Percentiles rank a stretch among this genome's conserved stretches.
These are phyloP conservation scores for Trissolcus japonicus DNA, from an alignment of 2,888 invertebrate genomes.

Conservation along the genomic window DNA sequence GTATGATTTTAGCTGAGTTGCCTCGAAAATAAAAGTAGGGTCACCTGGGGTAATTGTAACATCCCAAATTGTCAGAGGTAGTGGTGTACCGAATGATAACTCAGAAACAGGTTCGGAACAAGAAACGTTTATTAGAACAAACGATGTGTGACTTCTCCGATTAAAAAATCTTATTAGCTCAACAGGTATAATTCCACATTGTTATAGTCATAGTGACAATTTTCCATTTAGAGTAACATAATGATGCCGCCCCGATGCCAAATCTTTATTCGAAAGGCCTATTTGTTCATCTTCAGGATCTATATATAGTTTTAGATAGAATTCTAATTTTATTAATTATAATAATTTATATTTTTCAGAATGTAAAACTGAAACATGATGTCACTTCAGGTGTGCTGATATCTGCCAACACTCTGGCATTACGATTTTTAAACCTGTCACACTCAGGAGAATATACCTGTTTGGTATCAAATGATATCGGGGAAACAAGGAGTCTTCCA, in stretches of 20 bases:
- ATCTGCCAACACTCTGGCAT: slow-evolving; percentile 82
- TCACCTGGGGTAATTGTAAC: too few relatives aligned
- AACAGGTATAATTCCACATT: not conserved
- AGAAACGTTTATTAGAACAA: too few relatives aligned
- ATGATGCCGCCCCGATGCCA: too few relatives aligned
- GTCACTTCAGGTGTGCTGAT: slow-evolving; percentile 82
- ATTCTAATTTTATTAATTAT: too few relatives aligned
- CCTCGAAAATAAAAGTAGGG: slow-evolving; percentile 9
- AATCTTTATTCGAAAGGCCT: too few relatives aligned
- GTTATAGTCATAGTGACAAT: not conserved
- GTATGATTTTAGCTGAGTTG: slow-evolving; percentile 4
- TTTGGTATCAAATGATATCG: slow-evolving; percentile 87
- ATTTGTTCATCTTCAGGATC: too few relatives aligned
- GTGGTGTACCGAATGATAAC: too few relatives aligned
- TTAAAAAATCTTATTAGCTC: not conserved
- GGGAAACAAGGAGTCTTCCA: slow-evolving; percentile 86
- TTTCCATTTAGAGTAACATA: too few relatives aligned
- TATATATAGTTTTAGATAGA: too few relatives aligned
- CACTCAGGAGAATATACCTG: slow-evolving; percentile 89
- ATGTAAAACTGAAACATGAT: slow-evolving; percentile 81
- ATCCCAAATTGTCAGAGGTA: too few relatives aligned
- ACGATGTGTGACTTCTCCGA: too few relatives aligned
- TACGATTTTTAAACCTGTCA: slow-evolving; percentile 83
- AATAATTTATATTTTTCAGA: slow-evolving; percentile 76
- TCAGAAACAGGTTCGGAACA: too few relatives aligned